Conservation (phyloP, 2,113 vertebrate species). For the Anser cygnoides region DNA sequence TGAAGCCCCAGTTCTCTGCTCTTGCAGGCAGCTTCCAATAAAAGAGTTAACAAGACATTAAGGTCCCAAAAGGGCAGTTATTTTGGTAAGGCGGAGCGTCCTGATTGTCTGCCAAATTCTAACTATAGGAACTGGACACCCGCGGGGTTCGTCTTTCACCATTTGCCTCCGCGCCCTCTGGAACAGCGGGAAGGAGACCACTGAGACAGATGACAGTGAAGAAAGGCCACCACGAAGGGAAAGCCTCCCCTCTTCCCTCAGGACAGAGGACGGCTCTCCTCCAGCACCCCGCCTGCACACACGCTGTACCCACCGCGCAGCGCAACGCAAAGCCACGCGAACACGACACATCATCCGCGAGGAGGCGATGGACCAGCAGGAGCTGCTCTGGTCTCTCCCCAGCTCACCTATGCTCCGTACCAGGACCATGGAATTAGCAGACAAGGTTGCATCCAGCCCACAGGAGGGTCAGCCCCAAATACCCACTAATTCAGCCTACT, state of each 20-base stretch:
- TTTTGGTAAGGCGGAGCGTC: background rate
- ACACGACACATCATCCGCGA: background rate
- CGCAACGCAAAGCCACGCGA: too few relatives aligned
- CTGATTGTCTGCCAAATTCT: slow-evolving; percentile 36
- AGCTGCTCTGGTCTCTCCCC: background rate
- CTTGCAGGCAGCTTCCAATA: background rate
- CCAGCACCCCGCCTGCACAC: background rate
- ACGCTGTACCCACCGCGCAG: background rate
- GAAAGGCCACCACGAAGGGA: background rate
- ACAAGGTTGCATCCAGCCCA: too few relatives aligned
- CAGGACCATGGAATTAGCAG: too few relatives aligned
- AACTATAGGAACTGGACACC: slow-evolving; percentile 56
- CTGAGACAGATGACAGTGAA: background rate
- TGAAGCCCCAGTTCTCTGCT: background rate
- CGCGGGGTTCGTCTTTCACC: slow-evolving; percentile 13
- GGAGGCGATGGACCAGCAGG: background rate
- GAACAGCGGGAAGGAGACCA: background rate
- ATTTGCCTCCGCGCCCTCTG: background rate
- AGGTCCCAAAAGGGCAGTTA: slow-evolving; percentile 55
- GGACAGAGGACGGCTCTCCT: background rate
- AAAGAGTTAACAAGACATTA: background rate
- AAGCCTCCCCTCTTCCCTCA: background rate
- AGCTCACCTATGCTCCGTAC: background rate
- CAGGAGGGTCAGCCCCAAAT: too few relatives aligned
- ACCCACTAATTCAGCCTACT: background rate